Evolutionary conservation across 1,140 invertebrate species (phyloP).

Genomic region (Euwallacea similis): DNA sequence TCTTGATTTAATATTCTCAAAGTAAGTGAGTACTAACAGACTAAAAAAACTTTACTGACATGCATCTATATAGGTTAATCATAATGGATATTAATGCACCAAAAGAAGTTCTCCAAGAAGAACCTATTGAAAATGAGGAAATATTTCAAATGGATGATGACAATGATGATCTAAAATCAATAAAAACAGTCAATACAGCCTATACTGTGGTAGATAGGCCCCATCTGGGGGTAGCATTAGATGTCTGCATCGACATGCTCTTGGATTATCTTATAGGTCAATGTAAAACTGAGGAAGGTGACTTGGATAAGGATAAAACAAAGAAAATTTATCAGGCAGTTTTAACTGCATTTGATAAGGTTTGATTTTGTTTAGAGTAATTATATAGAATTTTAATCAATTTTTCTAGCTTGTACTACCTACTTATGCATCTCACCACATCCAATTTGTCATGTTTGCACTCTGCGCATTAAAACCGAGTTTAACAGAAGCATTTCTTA

Average conservation of each 20-base stretch:
- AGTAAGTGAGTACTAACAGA: slow-evolving; percentile 54
- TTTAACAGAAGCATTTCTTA: slow-evolving; percentile 69
- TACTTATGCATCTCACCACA: slow-evolving; percentile 72
- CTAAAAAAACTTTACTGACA: too few relatives aligned
- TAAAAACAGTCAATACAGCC: slow-evolving; percentile 33
- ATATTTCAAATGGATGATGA: slow-evolving; percentile 59
- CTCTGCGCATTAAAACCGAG: slow-evolving; percentile 69
- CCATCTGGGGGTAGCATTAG: slow-evolving; percentile 62
- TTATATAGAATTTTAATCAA: not conserved
- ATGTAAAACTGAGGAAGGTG: slow-evolving; percentile 53
- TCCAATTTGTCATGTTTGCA: slow-evolving; percentile 81
- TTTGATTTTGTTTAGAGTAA: slow-evolving; percentile 12
- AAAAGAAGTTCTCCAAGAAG: slow-evolving; percentile 58
- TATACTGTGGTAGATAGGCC: slow-evolving; percentile 51
- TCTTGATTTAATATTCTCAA: slow-evolving; percentile 67
- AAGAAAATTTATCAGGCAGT: slow-evolving; percentile 57
- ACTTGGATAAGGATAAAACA: slow-evolving; percentile 54
- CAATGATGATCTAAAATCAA: slow-evolving; percentile 45
- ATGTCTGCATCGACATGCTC: slow-evolving; percentile 65
- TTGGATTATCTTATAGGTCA: slow-evolving; percentile 61
- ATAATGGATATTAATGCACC: slow-evolving; percentile 69
- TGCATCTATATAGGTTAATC: slow-evolving; percentile 59
- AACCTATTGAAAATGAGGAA: slow-evolving; percentile 49
- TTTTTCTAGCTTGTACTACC: slow-evolving; percentile 63
- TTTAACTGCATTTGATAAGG: slow-evolving; percentile 69